phyloP scores from a whole-genome alignment of 2,797 vertebrate genomes.

The Chrosomus eos region DNA sequence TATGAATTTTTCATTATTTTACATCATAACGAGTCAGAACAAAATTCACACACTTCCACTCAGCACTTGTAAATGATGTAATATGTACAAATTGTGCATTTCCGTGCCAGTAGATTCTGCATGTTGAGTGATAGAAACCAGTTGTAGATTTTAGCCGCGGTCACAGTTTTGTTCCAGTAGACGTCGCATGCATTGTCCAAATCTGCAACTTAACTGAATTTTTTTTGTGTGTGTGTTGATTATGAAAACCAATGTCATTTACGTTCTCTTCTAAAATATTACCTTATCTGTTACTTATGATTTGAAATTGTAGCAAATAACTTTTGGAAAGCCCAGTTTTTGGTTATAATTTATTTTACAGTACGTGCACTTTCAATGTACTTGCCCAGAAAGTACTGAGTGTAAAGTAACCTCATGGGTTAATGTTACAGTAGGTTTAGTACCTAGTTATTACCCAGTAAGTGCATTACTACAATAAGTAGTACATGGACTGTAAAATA shows the following conservation, averaged over 20 bases:
- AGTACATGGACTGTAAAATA: no score
- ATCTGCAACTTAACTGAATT: slow-evolving; percentile 6
- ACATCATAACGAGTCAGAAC: background rate
- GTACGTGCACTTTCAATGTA: no score
- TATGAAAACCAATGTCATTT: background rate
- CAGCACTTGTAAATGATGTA: slow-evolving; percentile 47
- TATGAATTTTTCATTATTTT: background rate
- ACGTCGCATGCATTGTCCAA: slow-evolving; percentile 16
- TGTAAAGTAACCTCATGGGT: no score
- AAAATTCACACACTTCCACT: background rate
- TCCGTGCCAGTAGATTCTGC: slow-evolving; percentile 37
- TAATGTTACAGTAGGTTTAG: no score
- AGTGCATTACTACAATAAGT: no score
- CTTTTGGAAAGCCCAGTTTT: background rate
- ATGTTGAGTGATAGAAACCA: slow-evolving; percentile 32
- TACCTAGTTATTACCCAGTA: no score
- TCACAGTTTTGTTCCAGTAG: background rate
- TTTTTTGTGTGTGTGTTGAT: slow-evolving; percentile 8
- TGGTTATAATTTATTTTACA: no score
- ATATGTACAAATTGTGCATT: slow-evolving; percentile 31
- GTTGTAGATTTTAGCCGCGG: slow-evolving; percentile 26
- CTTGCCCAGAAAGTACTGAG: no score
- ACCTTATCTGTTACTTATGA: background rate
- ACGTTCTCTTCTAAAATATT: slow-evolving; percentile 8
- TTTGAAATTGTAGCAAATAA: background rate